These are phyloP conservation scores for Epinephelus malabaricus DNA, from an alignment of 2,797 vertebrate species.

Conservation along the genomic window DNA sequence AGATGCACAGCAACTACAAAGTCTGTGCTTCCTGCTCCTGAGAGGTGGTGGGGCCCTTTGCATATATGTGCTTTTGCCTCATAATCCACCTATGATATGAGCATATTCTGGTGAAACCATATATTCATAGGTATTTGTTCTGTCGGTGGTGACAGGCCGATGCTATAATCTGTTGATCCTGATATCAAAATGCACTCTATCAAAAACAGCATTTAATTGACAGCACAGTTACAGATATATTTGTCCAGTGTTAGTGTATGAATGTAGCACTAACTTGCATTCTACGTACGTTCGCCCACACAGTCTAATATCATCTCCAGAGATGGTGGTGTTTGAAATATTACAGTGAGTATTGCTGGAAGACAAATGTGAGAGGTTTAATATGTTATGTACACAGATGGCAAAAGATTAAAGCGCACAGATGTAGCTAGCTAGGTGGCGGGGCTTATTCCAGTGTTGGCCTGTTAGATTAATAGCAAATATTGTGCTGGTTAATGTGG, in stretches of 20 bases:
- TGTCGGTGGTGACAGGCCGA: background rate
- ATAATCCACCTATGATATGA: too few species aligned
- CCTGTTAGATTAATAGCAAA: slow-evolving; percentile 68
- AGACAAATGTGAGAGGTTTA: slow-evolving; percentile 55
- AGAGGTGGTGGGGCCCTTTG: too few species aligned
- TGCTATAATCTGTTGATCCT: background rate
- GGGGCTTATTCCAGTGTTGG: slow-evolving; percentile 52
- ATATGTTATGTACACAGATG: slow-evolving; percentile 66
- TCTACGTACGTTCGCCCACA: background rate
- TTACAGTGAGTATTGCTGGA: slow-evolving; percentile 28
- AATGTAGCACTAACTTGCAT: background rate
- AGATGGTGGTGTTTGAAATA: slow-evolving; percentile 45
- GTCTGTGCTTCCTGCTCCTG: too few species aligned
- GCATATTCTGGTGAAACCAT: background rate
- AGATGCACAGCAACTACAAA: too few species aligned
- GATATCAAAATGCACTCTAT: background rate
- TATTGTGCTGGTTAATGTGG: slow-evolving; percentile 30
- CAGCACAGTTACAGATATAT: background rate
- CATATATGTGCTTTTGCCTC: too few species aligned
- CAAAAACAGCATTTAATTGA: background rate
- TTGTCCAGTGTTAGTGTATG: background rate
- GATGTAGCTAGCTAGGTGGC: background rate
- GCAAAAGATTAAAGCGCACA: slow-evolving; percentile 50
- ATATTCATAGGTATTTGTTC: background rate
- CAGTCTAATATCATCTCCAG: background rate